Percentiles rank a stretch among this genome's conserved stretches.
These are phyloP conservation scores for Bucco capensis DNA, from an alignment of 2,113 vertebrate genomes.

Conservation along the genomic window DNA sequence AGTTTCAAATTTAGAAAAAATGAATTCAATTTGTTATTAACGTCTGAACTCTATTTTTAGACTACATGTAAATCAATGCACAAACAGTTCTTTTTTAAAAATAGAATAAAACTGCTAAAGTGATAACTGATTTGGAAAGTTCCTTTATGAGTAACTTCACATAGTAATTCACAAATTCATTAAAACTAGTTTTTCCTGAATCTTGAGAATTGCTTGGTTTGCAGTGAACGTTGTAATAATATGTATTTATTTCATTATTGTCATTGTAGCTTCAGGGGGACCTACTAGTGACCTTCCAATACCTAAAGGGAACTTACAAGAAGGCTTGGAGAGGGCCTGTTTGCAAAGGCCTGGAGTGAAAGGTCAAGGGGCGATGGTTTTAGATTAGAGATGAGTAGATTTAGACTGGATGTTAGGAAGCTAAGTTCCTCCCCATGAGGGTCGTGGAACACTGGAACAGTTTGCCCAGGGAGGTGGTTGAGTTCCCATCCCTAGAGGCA, in stretches of 20 bases:
- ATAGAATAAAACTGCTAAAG: background rate
- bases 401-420: too few relatives aligned
- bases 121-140: background rate
- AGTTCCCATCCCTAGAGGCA: too few relatives aligned
- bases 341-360: too few relatives aligned
- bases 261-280: too few relatives aligned
- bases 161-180: background rate
- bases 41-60: background rate
- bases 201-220: background rate
- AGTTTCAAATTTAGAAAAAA: background rate
- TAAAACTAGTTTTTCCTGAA: background rate
- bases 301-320: too few relatives aligned
- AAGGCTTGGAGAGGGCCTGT: too few relatives aligned
- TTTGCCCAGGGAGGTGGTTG: too few relatives aligned
- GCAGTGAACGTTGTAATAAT: background rate
- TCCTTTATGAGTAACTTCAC: background rate
- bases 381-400: too few relatives aligned
- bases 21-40: background rate
- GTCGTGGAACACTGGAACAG: too few relatives aligned
- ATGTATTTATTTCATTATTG: background rate
- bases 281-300: too few relatives aligned
- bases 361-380: too few relatives aligned
- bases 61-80: background rate
- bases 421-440: too few relatives aligned
- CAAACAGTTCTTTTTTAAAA: background rate